phyloP scores from a whole-genome alignment of 2,113 vertebrate genomes.

The Hippopotamus amphibius region DNA sequence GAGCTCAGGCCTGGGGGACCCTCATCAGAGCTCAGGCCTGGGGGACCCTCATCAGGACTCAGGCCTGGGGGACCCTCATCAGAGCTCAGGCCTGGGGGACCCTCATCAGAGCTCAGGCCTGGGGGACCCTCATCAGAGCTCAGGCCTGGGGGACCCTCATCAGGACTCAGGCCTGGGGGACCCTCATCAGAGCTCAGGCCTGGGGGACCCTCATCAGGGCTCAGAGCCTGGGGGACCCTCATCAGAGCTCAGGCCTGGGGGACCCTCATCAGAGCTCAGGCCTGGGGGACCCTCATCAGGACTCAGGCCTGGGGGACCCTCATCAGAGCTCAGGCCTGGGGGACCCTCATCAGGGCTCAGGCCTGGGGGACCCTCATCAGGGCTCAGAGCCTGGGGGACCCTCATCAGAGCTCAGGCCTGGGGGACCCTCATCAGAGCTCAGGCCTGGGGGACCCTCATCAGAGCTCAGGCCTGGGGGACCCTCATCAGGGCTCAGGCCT shows the following conservation, averaged over 20 bases:
- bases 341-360: not conserved
- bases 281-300: not conserved
- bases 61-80: too few species aligned
- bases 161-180: not conserved
- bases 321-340: not conserved
- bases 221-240: too few species aligned
- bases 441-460: not conserved
- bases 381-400: not conserved
- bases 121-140: too few species aligned
- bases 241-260: not conserved
- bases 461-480: not conserved
- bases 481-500: not conserved
- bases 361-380: not conserved
- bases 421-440: not conserved
- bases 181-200: not conserved
- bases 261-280: not conserved
- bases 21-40: not conserved
- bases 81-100: not conserved
- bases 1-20: not conserved
- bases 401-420: too few species aligned
- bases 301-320: not conserved
- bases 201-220: not conserved
- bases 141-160: not conserved
- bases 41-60: not conserved
- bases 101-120: too few species aligned